Percentiles rank a stretch among this genome's conserved stretches.
Evolutionary conservation across 2,888 invertebrate species (phyloP).

Genomic region (Ashinkailepas kermadecensis): DNA sequence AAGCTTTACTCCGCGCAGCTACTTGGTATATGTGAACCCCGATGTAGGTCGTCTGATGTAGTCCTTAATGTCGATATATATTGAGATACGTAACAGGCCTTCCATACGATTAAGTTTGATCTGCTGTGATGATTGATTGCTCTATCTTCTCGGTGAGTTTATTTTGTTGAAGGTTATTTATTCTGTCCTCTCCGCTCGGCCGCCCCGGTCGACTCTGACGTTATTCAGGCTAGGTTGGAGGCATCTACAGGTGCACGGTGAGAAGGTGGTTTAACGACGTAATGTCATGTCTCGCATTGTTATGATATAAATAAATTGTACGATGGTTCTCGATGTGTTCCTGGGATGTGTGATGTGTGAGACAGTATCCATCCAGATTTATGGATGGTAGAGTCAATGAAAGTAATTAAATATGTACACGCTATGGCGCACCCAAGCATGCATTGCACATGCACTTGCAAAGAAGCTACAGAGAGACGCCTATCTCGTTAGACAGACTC

Average conservation of each 20-base stretch:
- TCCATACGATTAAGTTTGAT: constrained; percentile 22
- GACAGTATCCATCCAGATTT: too few species aligned
- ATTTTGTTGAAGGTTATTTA: constrained; percentile 21
- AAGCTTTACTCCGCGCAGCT: constrained; percentile 22
- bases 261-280: not conserved
- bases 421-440: too few species aligned
- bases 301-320: constrained; percentile 17
- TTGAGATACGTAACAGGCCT: constrained; percentile 21
- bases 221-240: not conserved
- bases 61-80: constrained; percentile 21
- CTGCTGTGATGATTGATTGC: constrained; percentile 19
- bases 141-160: constrained; percentile 17
- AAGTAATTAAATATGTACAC: too few species aligned
- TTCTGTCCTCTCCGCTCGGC: not conserved
- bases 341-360: too few species aligned
- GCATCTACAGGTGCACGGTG: constrained; percentile 15
- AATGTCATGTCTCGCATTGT: constrained; percentile 9
- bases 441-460: too few species aligned
- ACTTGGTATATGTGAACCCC: constrained; percentile 4
- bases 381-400: too few species aligned
- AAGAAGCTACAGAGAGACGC: too few species aligned
- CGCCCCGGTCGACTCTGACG: not conserved
- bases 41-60: constrained; percentile 6
- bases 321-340: not conserved
- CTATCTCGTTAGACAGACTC: too few species aligned